Percentiles rank a stretch among this genome's conserved stretches.
Conservation (phyloP, 2,797 vertebrate genomes). For the Intellagama lesueurii region DNA sequence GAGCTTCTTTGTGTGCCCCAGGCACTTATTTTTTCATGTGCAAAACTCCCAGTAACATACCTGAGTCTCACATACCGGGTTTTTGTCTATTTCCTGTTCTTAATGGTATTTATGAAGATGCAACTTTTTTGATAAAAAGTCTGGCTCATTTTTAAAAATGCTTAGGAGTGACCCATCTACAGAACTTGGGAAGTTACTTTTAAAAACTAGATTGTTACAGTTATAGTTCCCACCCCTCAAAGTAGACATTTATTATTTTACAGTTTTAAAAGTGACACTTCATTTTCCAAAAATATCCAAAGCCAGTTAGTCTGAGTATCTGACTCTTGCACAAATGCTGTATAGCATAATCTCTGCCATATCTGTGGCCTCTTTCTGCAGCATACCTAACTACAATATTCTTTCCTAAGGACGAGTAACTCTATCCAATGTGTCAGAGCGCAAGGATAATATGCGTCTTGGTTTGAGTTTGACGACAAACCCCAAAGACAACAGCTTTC, state of each 20-base stretch:
- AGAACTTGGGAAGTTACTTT: neutral
- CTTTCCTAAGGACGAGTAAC: constrained; percentile 92
- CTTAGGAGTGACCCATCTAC: too few species aligned
- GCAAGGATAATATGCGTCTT: constrained; percentile 98
- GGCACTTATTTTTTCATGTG: neutral
- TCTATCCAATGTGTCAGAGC: constrained; percentile 95
- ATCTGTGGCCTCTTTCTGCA: neutral
- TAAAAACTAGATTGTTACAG: neutral
- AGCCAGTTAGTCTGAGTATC: too few species aligned
- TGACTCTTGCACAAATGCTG: neutral
- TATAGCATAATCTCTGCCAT: neutral
- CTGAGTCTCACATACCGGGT: neutral
- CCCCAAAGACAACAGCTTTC: constrained; percentile 95
- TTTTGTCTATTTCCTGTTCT: neutral
- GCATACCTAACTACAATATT: neutral
- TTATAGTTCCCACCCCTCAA: too few species aligned
- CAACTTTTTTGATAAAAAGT: too few species aligned
- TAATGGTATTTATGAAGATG: neutral
- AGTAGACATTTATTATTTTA: too few species aligned
- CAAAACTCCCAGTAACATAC: neutral
- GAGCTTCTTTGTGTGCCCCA: neutral
- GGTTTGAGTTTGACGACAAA: constrained; percentile 94
- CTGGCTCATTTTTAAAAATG: neutral
- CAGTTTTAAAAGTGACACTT: too few species aligned
- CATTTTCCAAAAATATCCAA: too few species aligned